These are phyloP conservation scores for Aramus guarauna DNA, from an alignment of 2,113 vertebrate species.

Conservation along the genomic window DNA sequence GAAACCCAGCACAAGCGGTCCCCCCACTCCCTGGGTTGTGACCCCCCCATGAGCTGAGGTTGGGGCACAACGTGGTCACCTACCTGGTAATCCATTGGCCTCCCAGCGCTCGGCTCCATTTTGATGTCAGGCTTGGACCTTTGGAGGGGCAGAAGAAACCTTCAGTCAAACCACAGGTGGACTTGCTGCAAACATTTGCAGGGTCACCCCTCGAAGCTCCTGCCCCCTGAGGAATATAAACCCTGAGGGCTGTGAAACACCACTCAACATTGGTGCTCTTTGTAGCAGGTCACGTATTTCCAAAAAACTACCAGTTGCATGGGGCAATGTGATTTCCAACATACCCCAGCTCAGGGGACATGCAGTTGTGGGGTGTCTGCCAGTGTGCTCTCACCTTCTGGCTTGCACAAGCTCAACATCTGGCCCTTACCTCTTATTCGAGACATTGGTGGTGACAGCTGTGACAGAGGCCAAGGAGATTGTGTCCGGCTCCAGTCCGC, in stretches of 20 bases:
- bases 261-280: fast-evolving
- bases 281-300: no score
- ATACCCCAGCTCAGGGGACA: fast-evolving
- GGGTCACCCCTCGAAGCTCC: neutral
- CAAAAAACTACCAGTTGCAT: fast-evolving
- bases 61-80: neutral
- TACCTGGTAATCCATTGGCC: slow-evolving; percentile 97
- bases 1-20: fast-evolving
- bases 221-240: neutral
- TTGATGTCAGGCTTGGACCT: slow-evolving; percentile 98
- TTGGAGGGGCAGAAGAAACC: neutral
- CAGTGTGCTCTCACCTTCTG: neutral
- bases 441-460: slow-evolving; percentile 94
- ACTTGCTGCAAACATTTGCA: neutral
- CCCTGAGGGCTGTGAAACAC: no score
- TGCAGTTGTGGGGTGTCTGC: fast-evolving
- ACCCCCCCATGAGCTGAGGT: fast-evolving
- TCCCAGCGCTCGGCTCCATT: slow-evolving; percentile 91
- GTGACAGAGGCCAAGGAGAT: slow-evolving; percentile 95
- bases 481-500: slow-evolving; percentile 83
- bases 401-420: fast-evolving
- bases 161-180: neutral
- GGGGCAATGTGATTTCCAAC: fast-evolving
- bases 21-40: fast-evolving
- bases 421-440: slow-evolving; percentile 88